A percentile compares a stretch with the other conserved stretches of the same genome.
phyloP scores from a whole-genome alignment of 2,113 vertebrate genomes.

The Megaceryle maxima region DNA sequence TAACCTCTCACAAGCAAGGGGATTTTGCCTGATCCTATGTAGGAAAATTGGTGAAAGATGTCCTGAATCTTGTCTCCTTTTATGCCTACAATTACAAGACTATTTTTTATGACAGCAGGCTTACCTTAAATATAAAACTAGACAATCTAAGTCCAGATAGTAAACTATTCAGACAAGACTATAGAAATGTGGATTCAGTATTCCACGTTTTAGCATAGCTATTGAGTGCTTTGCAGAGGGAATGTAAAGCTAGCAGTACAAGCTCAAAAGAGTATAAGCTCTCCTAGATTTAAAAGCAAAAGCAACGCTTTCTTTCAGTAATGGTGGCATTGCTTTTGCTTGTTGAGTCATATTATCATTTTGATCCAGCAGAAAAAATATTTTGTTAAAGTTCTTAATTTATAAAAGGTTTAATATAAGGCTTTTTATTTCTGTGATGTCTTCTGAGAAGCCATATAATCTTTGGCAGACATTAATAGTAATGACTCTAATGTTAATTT shows the following conservation, averaged over 20 bases:
- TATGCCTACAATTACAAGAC: neutral
- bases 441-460: neutral
- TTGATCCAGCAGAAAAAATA: neutral
- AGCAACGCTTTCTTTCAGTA: neutral
- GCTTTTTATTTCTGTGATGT: neutral
- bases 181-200: neutral
- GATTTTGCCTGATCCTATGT: neutral
- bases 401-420: neutral
- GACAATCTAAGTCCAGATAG: neutral
- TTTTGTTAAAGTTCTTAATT: neutral
- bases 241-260: neutral
- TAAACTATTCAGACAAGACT: neutral
- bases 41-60: neutral
- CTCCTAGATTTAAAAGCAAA: neutral
- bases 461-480: neutral
- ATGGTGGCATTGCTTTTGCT: neutral
- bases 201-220: neutral
- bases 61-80: neutral
- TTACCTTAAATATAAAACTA: neutral
- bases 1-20: neutral
- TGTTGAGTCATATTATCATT: neutral
- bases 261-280: neutral
- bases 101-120: neutral
- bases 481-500: neutral
- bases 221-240: neutral